phyloP scores from a whole-genome alignment of 2,113 vertebrate genomes.

The Corythoichthys intestinalis region DNA sequence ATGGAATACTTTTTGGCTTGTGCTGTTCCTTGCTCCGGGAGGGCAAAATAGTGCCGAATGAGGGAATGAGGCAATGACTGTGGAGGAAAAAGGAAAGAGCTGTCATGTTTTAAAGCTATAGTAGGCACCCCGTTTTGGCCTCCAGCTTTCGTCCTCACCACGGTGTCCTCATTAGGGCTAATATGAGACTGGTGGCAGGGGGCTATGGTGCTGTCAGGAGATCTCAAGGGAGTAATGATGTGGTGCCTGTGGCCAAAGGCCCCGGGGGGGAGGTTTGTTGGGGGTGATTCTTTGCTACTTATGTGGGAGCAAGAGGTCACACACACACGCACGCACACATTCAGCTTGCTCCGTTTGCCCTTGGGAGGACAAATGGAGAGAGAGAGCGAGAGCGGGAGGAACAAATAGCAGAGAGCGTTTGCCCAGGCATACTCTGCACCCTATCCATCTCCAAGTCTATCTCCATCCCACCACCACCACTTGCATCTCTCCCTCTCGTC shows the following conservation, averaged over 20 bases:
- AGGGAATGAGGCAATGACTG: conserved; percentile 1
- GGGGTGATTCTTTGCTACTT: conserved; percentile 63
- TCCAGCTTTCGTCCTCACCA: conserved; percentile 18
- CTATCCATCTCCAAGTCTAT: conserved; percentile 46
- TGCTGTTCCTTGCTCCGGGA: neutral
- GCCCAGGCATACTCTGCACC: conserved; percentile 45
- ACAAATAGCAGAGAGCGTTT: conserved; percentile 64
- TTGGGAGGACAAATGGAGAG: conserved; percentile 58
- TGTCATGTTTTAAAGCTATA: conserved; percentile 19
- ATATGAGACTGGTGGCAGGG: conserved; percentile 42
- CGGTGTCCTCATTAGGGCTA: conserved; percentile 61
- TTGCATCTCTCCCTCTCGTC: neutral
- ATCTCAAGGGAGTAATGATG: conserved; percentile 63
- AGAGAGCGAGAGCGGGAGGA: conserved; percentile 21
- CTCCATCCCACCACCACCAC: neutral
- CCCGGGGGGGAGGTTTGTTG: conserved; percentile 60
- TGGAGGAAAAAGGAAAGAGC: neutral
- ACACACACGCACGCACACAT: conserved; percentile 21
- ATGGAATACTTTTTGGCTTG: conserved; percentile 22
- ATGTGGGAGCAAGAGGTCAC: conserved; percentile 56
- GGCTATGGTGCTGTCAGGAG: conserved; percentile 33
- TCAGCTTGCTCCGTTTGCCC: conserved; percentile 64
- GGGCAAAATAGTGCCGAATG: conserved; percentile 14
- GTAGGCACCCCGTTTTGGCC: conserved; percentile 36
- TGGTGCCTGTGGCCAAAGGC: conserved; percentile 55